Base-by-base conservation (phyloP, 2,888 invertebrate genomes). In the Latheticus oryzae region DNA sequence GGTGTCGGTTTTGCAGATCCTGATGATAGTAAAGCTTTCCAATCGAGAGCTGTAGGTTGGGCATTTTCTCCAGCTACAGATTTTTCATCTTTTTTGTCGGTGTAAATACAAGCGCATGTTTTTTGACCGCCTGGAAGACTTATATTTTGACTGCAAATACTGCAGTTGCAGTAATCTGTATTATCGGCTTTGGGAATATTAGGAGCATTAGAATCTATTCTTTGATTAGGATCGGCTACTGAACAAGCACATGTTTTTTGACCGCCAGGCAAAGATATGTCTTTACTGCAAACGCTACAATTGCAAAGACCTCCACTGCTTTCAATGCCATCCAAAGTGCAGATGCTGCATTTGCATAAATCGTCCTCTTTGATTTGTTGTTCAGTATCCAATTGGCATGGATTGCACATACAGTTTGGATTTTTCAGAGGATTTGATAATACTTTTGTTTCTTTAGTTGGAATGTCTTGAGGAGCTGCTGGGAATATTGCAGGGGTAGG, bases 351-450 rank as follows among this genome's bases (percentile, higher is more conserved):
- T n/a, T n/a, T n/a, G n/a, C n/a, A n/a, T n/a, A n/a, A n/a, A n/a
- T n/a, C n/a, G 5, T 7, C 17, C 5, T 42, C 9, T 21, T 4
- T n/a, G 11, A 5, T 23, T 23, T 16, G 5, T 43, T 13, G 5
- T n/a, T n/a, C n/a, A n/a, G n/a, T n/a, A n/a, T 43, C 30, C 3
- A 11, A 9, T 17, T 3, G 12, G 13, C 52, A 52, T 32, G 52
- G 52, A 13, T 33, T 21, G 12, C 52, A 52, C 8, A 5, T 12
- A 9, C 52, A 52, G 23, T 32, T 30, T 12, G 5, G 19, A 26
- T 52, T 42, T 32, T 32, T n/a, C n/a, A n/a, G n/a, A n/a, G n/a
- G n/a, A n/a, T n/a, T n/a, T 16, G 2, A 21, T 23, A 32, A 30
- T 3, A 13, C 9, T 11, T 9, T 24, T 24, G 5, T 28, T 8